Percentiles rank a stretch among this genome's conserved stretches.
Evolutionary conservation across 2,888 invertebrate species (phyloP).

Genomic region (Harpalus rufipes): DNA sequence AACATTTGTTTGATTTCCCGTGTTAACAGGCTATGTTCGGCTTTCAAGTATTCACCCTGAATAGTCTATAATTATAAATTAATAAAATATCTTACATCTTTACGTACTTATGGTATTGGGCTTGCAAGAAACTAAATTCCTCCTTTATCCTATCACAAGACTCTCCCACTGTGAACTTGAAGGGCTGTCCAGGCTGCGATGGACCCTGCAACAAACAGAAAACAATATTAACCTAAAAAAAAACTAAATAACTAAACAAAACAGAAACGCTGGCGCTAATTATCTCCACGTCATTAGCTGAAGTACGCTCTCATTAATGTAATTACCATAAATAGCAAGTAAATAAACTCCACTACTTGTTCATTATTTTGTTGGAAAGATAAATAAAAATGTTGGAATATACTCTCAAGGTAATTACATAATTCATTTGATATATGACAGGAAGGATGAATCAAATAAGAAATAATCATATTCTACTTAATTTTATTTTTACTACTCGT

Average conservation of each 20-base stretch:
- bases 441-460: neutral
- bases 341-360: slow-evolving; percentile 2
- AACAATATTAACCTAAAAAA: slow-evolving; percentile 54
- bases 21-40: too few species aligned
- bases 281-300: neutral
- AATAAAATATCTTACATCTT: neutral
- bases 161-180: slow-evolving; percentile 95
- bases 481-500: too few species aligned
- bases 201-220: slow-evolving; percentile 84
- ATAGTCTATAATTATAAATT: neutral
- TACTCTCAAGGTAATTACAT: neutral
- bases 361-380: neutral
- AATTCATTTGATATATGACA: neutral
- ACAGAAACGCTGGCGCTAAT: neutral
- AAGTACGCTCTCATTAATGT: neutral
- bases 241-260: neutral
- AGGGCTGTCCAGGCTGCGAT: slow-evolving; percentile 93
- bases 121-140: slow-evolving; percentile 96
- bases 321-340: slow-evolving; percentile 3
- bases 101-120: slow-evolving; percentile 97
- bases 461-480: neutral
- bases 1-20: too few species aligned
- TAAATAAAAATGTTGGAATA: neutral
- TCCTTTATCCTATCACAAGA: slow-evolving; percentile 97
- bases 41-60: too few species aligned